These are phyloP conservation scores for Parnassius mnemosyne DNA, from an alignment of 2,888 invertebrate species.

Conservation along the genomic window DNA sequence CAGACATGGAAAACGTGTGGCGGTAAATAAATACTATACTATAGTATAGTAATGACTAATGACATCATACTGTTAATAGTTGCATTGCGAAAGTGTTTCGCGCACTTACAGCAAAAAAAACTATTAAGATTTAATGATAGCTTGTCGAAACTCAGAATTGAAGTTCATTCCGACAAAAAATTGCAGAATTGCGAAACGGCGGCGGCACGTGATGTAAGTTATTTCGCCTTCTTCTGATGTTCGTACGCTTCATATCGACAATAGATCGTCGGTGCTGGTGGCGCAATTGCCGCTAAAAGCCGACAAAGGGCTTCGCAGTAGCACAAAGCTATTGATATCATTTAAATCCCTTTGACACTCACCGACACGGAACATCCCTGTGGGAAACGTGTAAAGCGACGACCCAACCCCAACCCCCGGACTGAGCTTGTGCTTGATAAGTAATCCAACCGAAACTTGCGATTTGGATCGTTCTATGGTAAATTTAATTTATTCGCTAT, in stretches of 20 bases:
- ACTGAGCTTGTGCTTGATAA: conserved; percentile 29
- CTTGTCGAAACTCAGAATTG: conserved; percentile 12
- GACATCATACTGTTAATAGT: not conserved
- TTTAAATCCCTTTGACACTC: conserved; percentile 69
- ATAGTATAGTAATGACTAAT: not conserved
- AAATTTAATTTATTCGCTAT: too few species aligned
- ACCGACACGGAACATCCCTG: conserved; percentile 56
- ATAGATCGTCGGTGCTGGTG: conserved; percentile 49
- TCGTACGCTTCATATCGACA: conserved; percentile 61
- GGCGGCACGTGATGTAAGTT: conserved; percentile 62
- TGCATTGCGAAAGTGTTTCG: not conserved
- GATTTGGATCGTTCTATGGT: conserved; percentile 9
- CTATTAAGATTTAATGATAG: conserved; percentile 6
- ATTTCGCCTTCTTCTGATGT: conserved; percentile 64
- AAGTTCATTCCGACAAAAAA: conserved; percentile 15
- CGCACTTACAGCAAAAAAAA: not conserved
- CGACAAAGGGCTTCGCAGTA: conserved; percentile 71
- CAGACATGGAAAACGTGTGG: not conserved
- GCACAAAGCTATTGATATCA: conserved; percentile 75
- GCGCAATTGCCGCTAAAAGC: conserved; percentile 44
- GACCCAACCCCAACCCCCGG: conserved; percentile 30
- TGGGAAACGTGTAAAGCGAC: conserved; percentile 40
- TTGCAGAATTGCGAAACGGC: conserved; percentile 30
- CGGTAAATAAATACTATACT: not conserved
- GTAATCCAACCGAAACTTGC: conserved; percentile 20